Base-by-base conservation (phyloP, 2,113 vertebrate genomes). In the Takifugu bimaculatus region DNA sequence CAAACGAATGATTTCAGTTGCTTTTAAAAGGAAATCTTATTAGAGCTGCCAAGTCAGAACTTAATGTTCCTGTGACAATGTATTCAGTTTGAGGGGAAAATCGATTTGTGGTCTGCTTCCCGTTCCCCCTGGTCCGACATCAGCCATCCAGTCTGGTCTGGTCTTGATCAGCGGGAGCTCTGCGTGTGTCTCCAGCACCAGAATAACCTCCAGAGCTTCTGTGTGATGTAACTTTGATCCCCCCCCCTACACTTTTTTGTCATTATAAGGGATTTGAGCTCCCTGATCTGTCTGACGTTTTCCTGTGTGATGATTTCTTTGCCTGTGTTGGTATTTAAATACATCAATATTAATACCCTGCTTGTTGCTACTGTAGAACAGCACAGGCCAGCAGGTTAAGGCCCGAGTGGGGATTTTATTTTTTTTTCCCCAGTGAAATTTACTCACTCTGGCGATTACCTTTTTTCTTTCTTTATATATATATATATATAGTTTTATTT, bases 261-360 rank as follows among this genome's bases (percentile, higher is more conserved):
- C 60, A 32, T 72, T 67, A 20, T 58, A 51, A 69, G 29, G 26
- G 39, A 47, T 69, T 68, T 56, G 57, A 32, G 71, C 92, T 86
- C 80, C 83, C 84, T 88, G 70, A 90, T 89, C 91, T 91, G 90
- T 77, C 87, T 39, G 6, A 32, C 11, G 91, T 91, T 89, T 92
- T 93, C 79, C 79, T 89, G 91, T 94, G 93, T 93, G 91, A 90
- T 95, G 92, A 93, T 94, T 92, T 49, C 64, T 68, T 73, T 66
- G 68, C 72, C 94, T 94, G 91, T 95, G 94, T 93, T 92, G 93
- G 92, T 95, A 94, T 94, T 93, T 94, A 91, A 93, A 94, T 91
- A 87, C 90, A 91, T 91, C 91, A 94, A 92, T 94, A 81, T 90
- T 69, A 92, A 92, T 60, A 78, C 83, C 93, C 92, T 95, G 95